Conservation (phyloP, 2,888 invertebrate genomes). For the Helleia helle region DNA sequence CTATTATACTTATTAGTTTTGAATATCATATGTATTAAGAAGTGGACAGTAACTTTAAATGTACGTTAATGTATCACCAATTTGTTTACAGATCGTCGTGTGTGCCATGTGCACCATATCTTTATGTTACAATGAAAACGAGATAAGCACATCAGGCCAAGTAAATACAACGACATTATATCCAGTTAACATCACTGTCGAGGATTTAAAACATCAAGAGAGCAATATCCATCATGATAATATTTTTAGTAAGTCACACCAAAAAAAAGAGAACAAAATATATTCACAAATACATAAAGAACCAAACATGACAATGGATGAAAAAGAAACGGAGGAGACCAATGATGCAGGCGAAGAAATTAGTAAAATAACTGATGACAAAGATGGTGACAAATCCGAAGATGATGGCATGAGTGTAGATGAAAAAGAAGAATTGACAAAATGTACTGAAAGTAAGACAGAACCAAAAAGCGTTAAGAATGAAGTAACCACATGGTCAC, state of each 20-base stretch:
- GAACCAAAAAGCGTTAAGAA: slow-evolving; percentile 8
- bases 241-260: no score
- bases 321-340: not conserved
- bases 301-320: not conserved
- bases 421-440: not conserved
- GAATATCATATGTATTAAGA: no score
- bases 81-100: slow-evolving; percentile 4
- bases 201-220: not conserved
- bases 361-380: not conserved
- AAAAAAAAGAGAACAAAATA: no score
- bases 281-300: slow-evolving; percentile 17
- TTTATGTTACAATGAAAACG: slow-evolving; percentile 20
- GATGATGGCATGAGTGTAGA: slow-evolving; percentile 7
- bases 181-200: slow-evolving; percentile 31
- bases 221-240: no score
- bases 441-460: not conserved
- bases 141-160: slow-evolving; percentile 33
- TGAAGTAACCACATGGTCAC: slow-evolving; percentile 36
- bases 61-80: no score
- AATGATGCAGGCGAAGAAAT: not conserved
- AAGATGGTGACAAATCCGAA: slow-evolving; percentile 14
- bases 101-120: slow-evolving; percentile 10
- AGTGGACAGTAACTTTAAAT: no score
- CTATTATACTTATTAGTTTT: no score
- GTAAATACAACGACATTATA: slow-evolving; percentile 46